Base-by-base conservation (phyloP, 2,113 vertebrate genomes). In the Lagopus muta region DNA sequence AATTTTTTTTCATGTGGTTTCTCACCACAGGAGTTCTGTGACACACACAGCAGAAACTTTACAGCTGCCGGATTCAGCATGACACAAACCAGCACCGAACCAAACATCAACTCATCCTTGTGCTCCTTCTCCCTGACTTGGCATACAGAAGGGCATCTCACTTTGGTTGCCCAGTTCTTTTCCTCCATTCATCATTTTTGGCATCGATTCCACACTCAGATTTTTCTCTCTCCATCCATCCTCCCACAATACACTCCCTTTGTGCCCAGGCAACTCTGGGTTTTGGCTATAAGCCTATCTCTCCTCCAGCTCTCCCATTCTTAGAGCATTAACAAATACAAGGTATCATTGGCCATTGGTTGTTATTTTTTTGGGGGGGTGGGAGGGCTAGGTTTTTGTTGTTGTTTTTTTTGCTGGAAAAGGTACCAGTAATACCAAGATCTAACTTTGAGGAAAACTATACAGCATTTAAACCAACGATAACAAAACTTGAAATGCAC, bases 1-100 rank as follows among this genome's bases (percentile, higher is more conserved):
- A 40, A 9, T 34, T 64, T 71, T 84, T 67, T 71, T 84, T 88
- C 0, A 45, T 43, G 16, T 79, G 18, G n/a, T 84, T 85, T 82
- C 58, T 94, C 54, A 85, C 71, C 28, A 17, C 62, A 76, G 81
- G 77, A 92, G 48, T 85, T 95, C 50, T 89, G 74, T 64, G 48
- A 87, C 73, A 55, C 73, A 55, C 58, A 34, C n/a, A 94, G 74
- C 54, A 89, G 70, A 88, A 79, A 38, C 54, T 27, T 52, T 60
- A 70, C 16, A 27, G 36, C 71, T 90, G 81, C 54, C 74, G 87
- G 70, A 62, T 82, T 66, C 84, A 62, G 58, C 54, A 42, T 4
- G 64, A 74, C 64, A 90, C 6, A 7, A 83, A n/a, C 32, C 90
- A 88, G 90, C 74, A 76, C 40, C 50, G 50, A 92, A 50, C 61